phyloP scores from a whole-genome alignment of 2,797 vertebrate genomes.

The Cyclopterus lumpus region DNA sequence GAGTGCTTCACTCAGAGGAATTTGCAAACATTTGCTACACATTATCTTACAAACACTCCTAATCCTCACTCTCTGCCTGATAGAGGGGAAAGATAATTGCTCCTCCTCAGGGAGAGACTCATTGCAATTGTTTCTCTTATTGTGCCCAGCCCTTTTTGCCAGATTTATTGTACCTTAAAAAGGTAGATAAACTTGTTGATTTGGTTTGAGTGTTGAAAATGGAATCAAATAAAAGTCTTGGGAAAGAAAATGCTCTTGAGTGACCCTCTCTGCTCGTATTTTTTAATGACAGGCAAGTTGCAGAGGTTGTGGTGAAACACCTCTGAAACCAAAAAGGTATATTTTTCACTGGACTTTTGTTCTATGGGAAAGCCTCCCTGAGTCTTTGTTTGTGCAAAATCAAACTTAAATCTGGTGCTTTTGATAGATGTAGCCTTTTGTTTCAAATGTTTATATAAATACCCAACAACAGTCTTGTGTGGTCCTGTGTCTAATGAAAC shows the following conservation, averaged over 20 bases:
- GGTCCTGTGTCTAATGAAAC: slow-evolving; percentile 78
- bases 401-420: slow-evolving; percentile 74
- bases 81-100: slow-evolving; percentile 61
- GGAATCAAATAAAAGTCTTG: slow-evolving; percentile 32
- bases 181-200: slow-evolving; percentile 42
- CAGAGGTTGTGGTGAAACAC: slow-evolving; percentile 47
- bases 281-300: slow-evolving; percentile 29
- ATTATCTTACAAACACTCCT: slow-evolving; percentile 74
- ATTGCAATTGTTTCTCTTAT: slow-evolving; percentile 53
- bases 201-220: slow-evolving; percentile 47
- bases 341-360: slow-evolving; percentile 47
- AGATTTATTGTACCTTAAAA: slow-evolving; percentile 38
- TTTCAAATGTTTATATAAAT: slow-evolving; percentile 80
- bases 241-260: slow-evolving; percentile 14
- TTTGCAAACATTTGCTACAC: slow-evolving; percentile 73
- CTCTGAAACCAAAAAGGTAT: slow-evolving; percentile 53
- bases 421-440: slow-evolving; percentile 77
- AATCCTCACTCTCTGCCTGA: slow-evolving; percentile 62
- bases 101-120: slow-evolving; percentile 40
- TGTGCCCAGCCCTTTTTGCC: slow-evolving; percentile 35
- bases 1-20: slow-evolving; percentile 56
- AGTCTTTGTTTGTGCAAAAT: slow-evolving; percentile 77
- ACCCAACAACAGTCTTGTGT: slow-evolving; percentile 79
- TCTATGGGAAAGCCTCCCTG: slow-evolving; percentile 46
- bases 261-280: slow-evolving; percentile 38